Base-by-base conservation (phyloP, 2,113 vertebrate species). In the Promerops cafer region DNA sequence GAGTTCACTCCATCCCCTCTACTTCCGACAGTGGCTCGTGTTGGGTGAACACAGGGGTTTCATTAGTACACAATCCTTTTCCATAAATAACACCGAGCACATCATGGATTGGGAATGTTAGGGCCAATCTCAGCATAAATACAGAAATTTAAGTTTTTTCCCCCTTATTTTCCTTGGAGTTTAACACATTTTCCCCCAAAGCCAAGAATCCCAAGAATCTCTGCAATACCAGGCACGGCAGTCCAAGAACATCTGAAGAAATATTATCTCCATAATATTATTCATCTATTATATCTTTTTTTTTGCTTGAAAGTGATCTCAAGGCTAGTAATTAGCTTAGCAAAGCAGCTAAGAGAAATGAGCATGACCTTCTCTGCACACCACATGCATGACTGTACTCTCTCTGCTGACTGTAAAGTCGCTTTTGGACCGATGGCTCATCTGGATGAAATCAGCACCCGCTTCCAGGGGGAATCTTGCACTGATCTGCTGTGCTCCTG, bases 271-370 rank as follows among this genome's bases (percentile, higher is more conserved):
- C 8, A 3, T 57, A 33, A 85, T 66, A 66, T 79, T 86, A 52
- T 75, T 70, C 20, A 83, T 71, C 45, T 85, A 16, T 59, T 83
- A 28, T 80, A 6, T 17, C 13, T n/a, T 42, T 52, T 44, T 68
- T 82, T 85, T 65, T 90, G 7, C 76, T 81, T 70, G 89, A 66
- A 90, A 93, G 40, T 47, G 37, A 81, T 71, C 79, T 77, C 64
- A 80, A 78, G 83, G 60, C 76, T 64, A 33, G 71, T 63, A 77
- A 96, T 94, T 90, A 91, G 57, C 90, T 90, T 75, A 92, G 83
- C 79, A 95, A 90, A 94, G 92, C 83, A 96, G 79, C 56, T 39
- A 40, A 40, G 28, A 93, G 80, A 83, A 68, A 59, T 1, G 4
- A 74, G 76, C 56, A 22, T 1, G 40, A 74, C 71, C 76, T 91